Percentiles rank a stretch among this genome's conserved stretches.
phyloP scores from a whole-genome alignment of 2,888 invertebrate species.

The Dexiosoma caninum region DNA sequence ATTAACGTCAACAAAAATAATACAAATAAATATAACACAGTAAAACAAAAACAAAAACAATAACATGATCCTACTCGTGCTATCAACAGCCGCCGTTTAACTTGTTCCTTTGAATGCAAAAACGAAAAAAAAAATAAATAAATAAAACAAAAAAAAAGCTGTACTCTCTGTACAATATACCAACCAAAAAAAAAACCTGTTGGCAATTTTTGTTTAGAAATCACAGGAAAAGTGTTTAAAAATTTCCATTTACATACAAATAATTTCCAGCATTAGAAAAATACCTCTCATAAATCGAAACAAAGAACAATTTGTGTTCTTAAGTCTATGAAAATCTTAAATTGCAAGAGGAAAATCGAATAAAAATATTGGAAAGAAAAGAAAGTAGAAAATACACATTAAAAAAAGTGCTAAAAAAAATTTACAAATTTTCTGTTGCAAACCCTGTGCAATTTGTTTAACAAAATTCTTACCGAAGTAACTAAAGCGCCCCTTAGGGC shows the following conservation, averaged over 20 bases:
- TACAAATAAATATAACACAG: conserved; percentile 18
- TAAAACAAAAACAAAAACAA: conserved; percentile 35
- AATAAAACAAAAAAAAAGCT: conserved; percentile 2
- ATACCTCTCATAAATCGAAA: background rate
- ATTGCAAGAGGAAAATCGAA: background rate
- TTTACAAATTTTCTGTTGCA: conserved; percentile 8
- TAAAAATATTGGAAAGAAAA: background rate
- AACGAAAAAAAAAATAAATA: conserved; percentile 8
- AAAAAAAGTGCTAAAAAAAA: background rate
- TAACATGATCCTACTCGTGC: conserved; percentile 18
- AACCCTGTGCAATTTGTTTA: conserved; percentile 50
- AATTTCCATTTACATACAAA: background rate
- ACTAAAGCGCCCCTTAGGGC: conserved; percentile 79
- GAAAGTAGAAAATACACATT: background rate
- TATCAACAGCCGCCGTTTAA: conserved; percentile 22
- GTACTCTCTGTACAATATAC: background rate
- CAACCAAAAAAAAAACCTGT: conserved; percentile 51
- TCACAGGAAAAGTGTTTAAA: background rate
- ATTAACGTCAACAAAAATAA: conserved; percentile 64
- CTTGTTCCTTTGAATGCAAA: conserved; percentile 33
- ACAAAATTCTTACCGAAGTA: conserved; percentile 79
- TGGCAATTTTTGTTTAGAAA: conserved; percentile 39
- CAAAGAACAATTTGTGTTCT: background rate
- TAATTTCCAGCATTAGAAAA: background rate
- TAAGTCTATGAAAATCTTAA: background rate